Conservation (phyloP, 2,888 invertebrate genomes). For the Drepana falcataria region DNA sequence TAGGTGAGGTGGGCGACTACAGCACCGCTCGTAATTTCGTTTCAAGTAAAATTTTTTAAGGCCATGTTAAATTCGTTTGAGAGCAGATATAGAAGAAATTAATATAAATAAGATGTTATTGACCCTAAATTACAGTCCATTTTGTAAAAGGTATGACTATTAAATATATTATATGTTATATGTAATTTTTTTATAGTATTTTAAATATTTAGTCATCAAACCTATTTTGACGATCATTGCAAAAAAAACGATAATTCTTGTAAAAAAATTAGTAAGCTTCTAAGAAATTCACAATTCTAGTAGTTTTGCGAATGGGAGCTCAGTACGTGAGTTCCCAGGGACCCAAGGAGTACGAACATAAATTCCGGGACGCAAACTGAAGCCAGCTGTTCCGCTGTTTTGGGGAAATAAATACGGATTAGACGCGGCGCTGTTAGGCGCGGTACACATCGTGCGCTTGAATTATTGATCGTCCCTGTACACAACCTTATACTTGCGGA, state of each 20-base stretch:
- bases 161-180: no score
- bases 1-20: conserved; percentile 20
- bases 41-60: neutral
- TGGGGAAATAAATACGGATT: conserved; percentile 73
- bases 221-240: neutral
- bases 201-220: no score
- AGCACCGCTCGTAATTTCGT: conserved; percentile 6
- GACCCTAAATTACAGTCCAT: no score
- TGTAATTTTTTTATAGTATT: no score
- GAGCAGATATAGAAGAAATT: no score
- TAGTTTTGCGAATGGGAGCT: conserved; percentile 19
- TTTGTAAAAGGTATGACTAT: no score
- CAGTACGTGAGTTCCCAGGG: conserved; percentile 45
- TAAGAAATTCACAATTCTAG: neutral
- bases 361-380: conserved; percentile 65
- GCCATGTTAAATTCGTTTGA: neutral
- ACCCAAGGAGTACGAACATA: conserved; percentile 55
- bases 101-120: no score
- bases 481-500: conserved; percentile 9
- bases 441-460: conserved; percentile 46
- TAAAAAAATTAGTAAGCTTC: neutral
- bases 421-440: conserved; percentile 49
- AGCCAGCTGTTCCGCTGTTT: conserved; percentile 72
- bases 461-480: conserved; percentile 55
- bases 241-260: neutral